Conservation (phyloP, 2,888 invertebrate genomes). For the Allophyes oxyacanthae region DNA sequence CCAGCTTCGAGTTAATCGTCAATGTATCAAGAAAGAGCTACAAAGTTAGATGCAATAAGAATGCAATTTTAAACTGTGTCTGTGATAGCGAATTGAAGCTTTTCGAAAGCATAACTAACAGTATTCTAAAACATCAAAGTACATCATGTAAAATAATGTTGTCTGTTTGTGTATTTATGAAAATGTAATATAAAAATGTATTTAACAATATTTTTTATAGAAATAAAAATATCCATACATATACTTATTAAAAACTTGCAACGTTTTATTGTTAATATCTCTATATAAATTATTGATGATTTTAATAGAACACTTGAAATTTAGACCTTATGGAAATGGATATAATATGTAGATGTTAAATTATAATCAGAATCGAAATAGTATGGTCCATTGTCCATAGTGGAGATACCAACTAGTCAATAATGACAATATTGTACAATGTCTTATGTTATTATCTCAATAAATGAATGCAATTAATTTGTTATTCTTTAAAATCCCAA, state of each 20-base stretch:
- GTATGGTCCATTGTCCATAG: conserved; percentile 64
- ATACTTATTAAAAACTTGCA: conserved; percentile 45
- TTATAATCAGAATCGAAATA: conserved; percentile 63
- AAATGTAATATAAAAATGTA: conserved; percentile 67
- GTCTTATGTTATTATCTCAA: conserved; percentile 65
- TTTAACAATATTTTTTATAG: conserved; percentile 64
- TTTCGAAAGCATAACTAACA: conserved; percentile 77
- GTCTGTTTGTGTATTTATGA: conserved; percentile 60
- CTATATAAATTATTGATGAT: conserved; percentile 34
- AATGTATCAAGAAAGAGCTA: conserved; percentile 28
- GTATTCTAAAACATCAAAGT: conserved; percentile 76
- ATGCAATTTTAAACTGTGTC: conserved; percentile 64
- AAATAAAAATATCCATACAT: conserved; percentile 49
- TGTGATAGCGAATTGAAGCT: conserved; percentile 86
- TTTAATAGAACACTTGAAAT: conserved; percentile 44
- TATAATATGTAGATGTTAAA: conserved; percentile 52
- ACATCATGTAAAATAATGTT: conserved; percentile 60
- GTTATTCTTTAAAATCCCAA: conserved; percentile 13
- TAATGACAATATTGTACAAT: conserved; percentile 67
- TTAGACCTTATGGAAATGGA: conserved; percentile 63
- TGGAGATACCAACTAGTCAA: conserved; percentile 61
- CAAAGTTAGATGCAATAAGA: conserved; percentile 45
- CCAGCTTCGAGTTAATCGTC: conserved; percentile 33
- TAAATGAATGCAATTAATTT: conserved; percentile 62
- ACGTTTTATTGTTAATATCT: conserved; percentile 41